Evolutionary conservation across 2,797 vertebrate genomes (phyloP).

Genomic region (Liasis olivaceus): DNA sequence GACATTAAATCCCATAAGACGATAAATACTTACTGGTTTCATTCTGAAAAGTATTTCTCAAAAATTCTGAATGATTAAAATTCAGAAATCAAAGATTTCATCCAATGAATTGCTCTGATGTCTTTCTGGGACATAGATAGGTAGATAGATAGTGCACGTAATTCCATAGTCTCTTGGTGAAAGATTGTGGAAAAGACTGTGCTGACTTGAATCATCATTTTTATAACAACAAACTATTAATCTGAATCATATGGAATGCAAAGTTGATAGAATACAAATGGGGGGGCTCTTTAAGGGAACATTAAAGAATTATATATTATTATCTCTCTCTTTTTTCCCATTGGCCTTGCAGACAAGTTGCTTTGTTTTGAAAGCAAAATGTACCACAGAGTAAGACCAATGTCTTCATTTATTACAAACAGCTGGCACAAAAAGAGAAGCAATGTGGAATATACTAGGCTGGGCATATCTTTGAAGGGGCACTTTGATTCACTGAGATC

Average conservation of each 20-base stretch:
- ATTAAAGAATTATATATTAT: background rate
- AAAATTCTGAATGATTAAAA: constrained; percentile 15
- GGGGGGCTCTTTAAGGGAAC: constrained; percentile 25
- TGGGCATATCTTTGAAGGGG: background rate
- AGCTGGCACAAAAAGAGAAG: background rate
- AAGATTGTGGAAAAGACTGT: background rate
- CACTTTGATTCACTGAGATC: background rate
- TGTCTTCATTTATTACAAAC: constrained; percentile 28
- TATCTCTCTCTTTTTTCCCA: constrained; percentile 4
- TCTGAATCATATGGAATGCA: constrained; percentile 38
- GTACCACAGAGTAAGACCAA: background rate
- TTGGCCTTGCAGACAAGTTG: background rate
- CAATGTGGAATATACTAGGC: background rate
- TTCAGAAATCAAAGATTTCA: background rate
- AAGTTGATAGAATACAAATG: constrained; percentile 26
- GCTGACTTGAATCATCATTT: constrained; percentile 37
- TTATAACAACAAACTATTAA: constrained; percentile 49
- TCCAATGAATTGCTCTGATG: constrained; percentile 24
- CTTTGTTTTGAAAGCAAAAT: constrained; percentile 32
- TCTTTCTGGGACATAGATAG: background rate
- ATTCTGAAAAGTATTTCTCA: constrained; percentile 34
- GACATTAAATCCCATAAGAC: too few relatives aligned
- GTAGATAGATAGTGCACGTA: constrained; percentile 6
- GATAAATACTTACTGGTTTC: background rate
- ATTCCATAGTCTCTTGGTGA: background rate